Percentiles rank a stretch among this genome's conserved stretches.
phyloP scores from a whole-genome alignment of 1,140 invertebrate genomes.

The Tetragnatha versicolor region DNA sequence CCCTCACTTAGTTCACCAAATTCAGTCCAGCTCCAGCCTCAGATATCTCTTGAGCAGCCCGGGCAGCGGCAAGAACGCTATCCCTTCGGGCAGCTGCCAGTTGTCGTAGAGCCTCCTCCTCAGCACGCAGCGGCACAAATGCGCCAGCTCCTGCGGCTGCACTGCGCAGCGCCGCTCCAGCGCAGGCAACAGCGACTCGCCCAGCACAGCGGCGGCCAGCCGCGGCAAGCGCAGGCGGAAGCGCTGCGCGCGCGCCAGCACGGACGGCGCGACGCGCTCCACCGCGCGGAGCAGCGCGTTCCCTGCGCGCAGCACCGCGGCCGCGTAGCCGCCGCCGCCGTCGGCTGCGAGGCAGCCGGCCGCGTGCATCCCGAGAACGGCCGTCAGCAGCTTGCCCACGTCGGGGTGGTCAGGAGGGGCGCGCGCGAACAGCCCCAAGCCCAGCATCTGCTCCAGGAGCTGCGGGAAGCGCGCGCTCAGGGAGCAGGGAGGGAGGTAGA shows the following conservation, averaged over 20 bases:
- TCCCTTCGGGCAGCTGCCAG: slow-evolving; percentile 35
- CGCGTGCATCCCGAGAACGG: slow-evolving; percentile 5
- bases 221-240: not conserved
- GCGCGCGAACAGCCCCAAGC: slow-evolving; percentile 1
- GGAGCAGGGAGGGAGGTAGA: slow-evolving; percentile 2
- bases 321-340: too few relatives aligned
- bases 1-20: too few relatives aligned
- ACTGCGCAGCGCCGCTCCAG: not conserved
- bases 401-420: not conserved
- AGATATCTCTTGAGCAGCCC: slow-evolving; percentile 5
- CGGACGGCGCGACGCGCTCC: not conserved
- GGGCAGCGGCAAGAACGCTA: slow-evolving; percentile 6
- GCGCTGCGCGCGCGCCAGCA: slow-evolving; percentile 7
- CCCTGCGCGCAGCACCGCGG: not conserved
- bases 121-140: slow-evolving; percentile 20
- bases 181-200: not conserved
- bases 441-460: not conserved
- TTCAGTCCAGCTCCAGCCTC: slow-evolving; percentile 22
- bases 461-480: slow-evolving; percentile 1
- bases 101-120: slow-evolving; percentile 16
- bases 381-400: slow-evolving; percentile 25
- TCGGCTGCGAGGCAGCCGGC: too few relatives aligned
- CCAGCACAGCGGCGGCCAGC: not conserved
- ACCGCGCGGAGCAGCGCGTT: slow-evolving; percentile 19
- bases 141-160: slow-evolving; percentile 13